These are phyloP conservation scores for Rhea americana DNA, from an alignment of 2,113 vertebrate genomes.

Conservation along the genomic window DNA sequence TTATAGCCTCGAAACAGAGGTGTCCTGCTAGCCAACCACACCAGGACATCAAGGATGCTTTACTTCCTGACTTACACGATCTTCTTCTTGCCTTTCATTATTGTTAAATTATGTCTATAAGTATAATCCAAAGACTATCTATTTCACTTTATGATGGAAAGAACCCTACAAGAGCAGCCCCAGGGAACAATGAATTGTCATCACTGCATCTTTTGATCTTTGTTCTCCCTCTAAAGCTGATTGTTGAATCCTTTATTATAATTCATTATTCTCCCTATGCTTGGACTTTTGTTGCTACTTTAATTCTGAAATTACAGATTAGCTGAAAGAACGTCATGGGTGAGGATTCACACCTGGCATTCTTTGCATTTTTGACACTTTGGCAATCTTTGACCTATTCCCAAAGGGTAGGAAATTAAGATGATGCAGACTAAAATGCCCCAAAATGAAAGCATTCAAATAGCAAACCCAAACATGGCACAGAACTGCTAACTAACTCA, in stretches of 20 bases:
- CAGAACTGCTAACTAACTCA: background rate
- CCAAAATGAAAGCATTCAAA: background rate
- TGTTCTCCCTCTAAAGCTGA: background rate
- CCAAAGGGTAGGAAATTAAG: background rate
- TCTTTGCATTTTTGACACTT: background rate
- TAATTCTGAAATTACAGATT: background rate
- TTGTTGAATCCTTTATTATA: background rate
- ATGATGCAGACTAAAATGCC: background rate
- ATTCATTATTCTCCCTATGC: background rate
- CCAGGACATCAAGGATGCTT: background rate
- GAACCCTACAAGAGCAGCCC: background rate
- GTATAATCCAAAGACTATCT: background rate
- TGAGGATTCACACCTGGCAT: background rate
- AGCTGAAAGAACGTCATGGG: background rate
- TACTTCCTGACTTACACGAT: background rate
- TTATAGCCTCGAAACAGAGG: background rate
- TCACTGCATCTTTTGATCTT: background rate
- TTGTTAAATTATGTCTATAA: background rate
- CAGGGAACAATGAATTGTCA: background rate
- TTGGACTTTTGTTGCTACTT: background rate
- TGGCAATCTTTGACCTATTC: background rate
- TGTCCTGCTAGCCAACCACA: background rate
- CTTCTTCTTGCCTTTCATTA: background rate
- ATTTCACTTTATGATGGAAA: background rate
- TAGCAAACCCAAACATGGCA: background rate